phyloP scores from a whole-genome alignment of 2,888 invertebrate genomes.

The Machimus atricapillus region DNA sequence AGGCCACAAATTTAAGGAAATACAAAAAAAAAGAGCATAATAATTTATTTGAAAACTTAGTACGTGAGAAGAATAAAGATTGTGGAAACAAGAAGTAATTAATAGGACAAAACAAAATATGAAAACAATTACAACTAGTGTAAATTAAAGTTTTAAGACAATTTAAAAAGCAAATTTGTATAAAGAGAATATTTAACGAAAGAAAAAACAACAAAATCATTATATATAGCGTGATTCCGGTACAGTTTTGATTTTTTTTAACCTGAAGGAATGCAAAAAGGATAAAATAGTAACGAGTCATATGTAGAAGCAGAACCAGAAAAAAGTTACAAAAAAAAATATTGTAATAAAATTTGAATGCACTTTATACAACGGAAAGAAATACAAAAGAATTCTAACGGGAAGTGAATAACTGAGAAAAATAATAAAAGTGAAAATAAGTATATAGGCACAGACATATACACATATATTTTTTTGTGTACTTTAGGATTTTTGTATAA shows the following conservation, averaged over 20 bases:
- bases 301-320: constrained; percentile 45
- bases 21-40: neutral
- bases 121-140: constrained; percentile 18
- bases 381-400: constrained; percentile 23
- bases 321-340: constrained; percentile 44
- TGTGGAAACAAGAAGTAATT: neutral
- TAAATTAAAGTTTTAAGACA: constrained; percentile 29
- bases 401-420: neutral
- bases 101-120: constrained; percentile 13
- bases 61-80: constrained; percentile 26
- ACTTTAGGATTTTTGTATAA: constrained; percentile 36
- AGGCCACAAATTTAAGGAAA: neutral
- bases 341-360: constrained; percentile 27
- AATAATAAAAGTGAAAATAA: neutral
- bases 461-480: constrained; percentile 39
- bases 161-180: constrained; percentile 23
- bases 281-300: neutral
- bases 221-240: constrained; percentile 20
- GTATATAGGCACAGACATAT: constrained; percentile 32
- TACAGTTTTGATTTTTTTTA: neutral
- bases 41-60: neutral
- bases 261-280: neutral
- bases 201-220: neutral
- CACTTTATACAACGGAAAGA: constrained; percentile 29
- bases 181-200: constrained; percentile 3